Conservation (phyloP, 2,888 invertebrate genomes). For the Eudemis profundana region DNA sequence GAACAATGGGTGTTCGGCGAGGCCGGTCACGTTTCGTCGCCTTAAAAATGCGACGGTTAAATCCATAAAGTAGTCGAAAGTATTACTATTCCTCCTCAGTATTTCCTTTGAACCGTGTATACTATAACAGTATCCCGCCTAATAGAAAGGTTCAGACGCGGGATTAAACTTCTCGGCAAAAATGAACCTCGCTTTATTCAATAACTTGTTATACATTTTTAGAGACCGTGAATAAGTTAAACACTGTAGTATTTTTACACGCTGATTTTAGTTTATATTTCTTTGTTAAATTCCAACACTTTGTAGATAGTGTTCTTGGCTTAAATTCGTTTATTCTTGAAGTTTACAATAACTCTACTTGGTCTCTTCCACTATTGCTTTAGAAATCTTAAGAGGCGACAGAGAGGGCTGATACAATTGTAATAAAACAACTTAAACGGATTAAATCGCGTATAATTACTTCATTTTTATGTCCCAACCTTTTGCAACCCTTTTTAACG, state of each 20-base stretch:
- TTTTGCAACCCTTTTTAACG: too few species aligned
- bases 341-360: too few species aligned
- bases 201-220: conserved; percentile 30
- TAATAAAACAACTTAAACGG: too few species aligned
- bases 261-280: not conserved
- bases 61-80: conserved; percentile 80
- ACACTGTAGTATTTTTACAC: not conserved
- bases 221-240: not conserved
- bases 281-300: not conserved
- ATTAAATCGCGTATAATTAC: too few species aligned
- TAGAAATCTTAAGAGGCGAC: too few species aligned
- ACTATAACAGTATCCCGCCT: conserved; percentile 65
- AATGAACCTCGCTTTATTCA: conserved; percentile 40
- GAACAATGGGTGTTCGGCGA: conserved; percentile 74
- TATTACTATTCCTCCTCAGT: conserved; percentile 77
- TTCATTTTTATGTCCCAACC: too few species aligned
- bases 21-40: conserved; percentile 79
- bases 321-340: too few species aligned
- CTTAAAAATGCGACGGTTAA: conserved; percentile 83
- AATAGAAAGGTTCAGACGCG: conserved; percentile 43
- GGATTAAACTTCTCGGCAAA: conserved; percentile 42
- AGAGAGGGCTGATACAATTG: too few species aligned
- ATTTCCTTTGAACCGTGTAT: conserved; percentile 73
- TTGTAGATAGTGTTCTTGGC: too few species aligned
- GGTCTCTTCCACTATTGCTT: too few species aligned